Base-by-base conservation (phyloP, 2,113 vertebrate species). In the Rhinopomastus cyanomelas region DNA sequence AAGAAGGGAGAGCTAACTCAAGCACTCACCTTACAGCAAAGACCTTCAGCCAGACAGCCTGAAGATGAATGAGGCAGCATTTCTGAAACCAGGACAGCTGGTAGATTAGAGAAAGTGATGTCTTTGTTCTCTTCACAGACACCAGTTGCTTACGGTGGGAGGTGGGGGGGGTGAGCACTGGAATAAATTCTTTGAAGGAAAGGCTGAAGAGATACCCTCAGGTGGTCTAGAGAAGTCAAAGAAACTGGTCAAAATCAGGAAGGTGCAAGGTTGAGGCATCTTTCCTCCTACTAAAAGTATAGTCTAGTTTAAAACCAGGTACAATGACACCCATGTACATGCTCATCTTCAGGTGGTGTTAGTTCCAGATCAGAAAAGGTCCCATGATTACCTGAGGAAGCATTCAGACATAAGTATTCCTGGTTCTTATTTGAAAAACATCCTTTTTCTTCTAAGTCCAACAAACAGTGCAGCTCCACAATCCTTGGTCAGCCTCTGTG, bases 111-210 rank as follows among this genome's bases (percentile, higher is more conserved):
- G 86, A 91, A 87, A 57, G 42, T 51, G 59, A 36, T 71, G 67
- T 48, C 75, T 89, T 84, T 81, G 9, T 44, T 90, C 46, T 14
- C n/a, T 34, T 76, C 87, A 79, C 55, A 85, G 64, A 85, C 72
- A 34, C 30, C 90, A 91, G 74, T 79, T 91, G 81, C 55, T 85
- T 72, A 73, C 0, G n/a, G 32, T 61, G 75, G 62, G 73, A 57
- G 78, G 91, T 71, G 17, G 56, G 51, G 81, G 81, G 59, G n/a
- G 27, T 8, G 84, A 83, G 66, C 83, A 88, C 60, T 44, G 75
- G 57, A 85, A 52, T 72, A 87, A 88, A 62, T 57, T 66, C 66
- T 90, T 92, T 11, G 15, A 88, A 91, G 74, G 73, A 83, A 77
- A 81, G 30, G 20, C 39, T 55, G 69, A 88, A 86, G 51, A 75